These are phyloP conservation scores for Dolichomitus sp. DNA, from an alignment of 2,888 invertebrate genomes.

Conservation along the genomic window DNA sequence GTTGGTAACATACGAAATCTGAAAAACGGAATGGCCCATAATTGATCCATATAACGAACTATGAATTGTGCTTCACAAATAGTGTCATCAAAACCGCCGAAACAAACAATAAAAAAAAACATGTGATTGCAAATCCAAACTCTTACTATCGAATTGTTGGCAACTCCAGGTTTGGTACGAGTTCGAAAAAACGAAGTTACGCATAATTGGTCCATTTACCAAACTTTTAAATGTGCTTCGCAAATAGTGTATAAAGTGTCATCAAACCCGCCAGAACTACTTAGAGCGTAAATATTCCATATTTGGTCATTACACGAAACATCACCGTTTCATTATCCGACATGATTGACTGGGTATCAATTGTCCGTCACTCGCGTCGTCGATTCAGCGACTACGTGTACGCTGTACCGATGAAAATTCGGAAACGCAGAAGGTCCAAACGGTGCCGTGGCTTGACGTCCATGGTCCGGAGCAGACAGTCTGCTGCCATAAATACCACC, in stretches of 20 bases:
- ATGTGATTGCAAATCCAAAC: too few relatives aligned
- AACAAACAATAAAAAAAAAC: too few relatives aligned
- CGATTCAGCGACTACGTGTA: conserved; percentile 91
- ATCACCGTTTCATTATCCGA: conserved; percentile 39
- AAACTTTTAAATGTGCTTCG: neutral
- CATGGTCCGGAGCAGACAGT: conserved; percentile 33
- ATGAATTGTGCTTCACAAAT: neutral
- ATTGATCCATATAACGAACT: neutral
- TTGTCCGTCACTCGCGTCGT: conserved; percentile 91
- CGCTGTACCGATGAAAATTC: conserved; percentile 89
- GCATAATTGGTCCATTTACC: neutral
- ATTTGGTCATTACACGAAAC: neutral
- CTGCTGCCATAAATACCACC: conserved; percentile 10
- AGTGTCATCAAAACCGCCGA: too few relatives aligned
- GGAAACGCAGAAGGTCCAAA: conserved; percentile 87
- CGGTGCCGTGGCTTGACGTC: conserved; percentile 67
- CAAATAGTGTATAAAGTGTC: neutral
- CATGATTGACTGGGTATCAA: conserved; percentile 94
- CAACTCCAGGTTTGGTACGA: too few relatives aligned
- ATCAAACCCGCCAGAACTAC: neutral
- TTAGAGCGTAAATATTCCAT: neutral
- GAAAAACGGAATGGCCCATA: neutral
- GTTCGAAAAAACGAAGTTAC: neutral
- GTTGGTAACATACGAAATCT: neutral
- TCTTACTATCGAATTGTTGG: too few relatives aligned